phyloP scores from a whole-genome alignment of 2,113 vertebrate species.

The Australoheros scitulus region DNA sequence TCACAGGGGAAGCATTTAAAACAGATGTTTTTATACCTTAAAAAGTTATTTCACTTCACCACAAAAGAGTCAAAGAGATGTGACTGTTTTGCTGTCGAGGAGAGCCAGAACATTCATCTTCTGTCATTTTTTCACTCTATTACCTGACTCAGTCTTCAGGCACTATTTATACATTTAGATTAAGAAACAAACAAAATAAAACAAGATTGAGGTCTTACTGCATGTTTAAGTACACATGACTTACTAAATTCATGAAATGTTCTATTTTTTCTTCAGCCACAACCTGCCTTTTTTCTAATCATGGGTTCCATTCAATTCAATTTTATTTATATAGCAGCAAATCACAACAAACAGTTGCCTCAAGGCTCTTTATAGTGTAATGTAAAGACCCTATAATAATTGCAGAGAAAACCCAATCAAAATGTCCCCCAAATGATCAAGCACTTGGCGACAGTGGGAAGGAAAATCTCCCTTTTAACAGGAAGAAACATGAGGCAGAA shows the following conservation, averaged over 20 bases:
- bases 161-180: neutral
- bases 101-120: neutral
- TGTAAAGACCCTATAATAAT: too few relatives aligned
- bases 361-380: too few relatives aligned
- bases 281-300: conserved; percentile 5
- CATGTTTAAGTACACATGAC: neutral
- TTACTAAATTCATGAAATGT: neutral
- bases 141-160: neutral
- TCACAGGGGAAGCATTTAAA: neutral
- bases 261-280: neutral
- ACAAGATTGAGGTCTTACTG: neutral
- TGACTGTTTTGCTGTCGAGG: neutral
- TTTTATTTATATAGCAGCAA: too few relatives aligned
- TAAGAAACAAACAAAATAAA: neutral
- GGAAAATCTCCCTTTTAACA: too few relatives aligned
- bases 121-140: neutral
- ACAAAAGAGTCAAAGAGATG: neutral
- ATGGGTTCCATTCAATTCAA: neutral
- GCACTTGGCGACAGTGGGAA: too few relatives aligned
- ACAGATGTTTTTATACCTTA: neutral
- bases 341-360: too few relatives aligned
- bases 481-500: too few relatives aligned
- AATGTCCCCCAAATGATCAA: too few relatives aligned
- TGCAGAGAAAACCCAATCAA: too few relatives aligned
- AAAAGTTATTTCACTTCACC: neutral